These are phyloP conservation scores for Acrocephalus kingi DNA, from an alignment of 2,113 vertebrate genomes.

Conservation along the genomic window DNA sequence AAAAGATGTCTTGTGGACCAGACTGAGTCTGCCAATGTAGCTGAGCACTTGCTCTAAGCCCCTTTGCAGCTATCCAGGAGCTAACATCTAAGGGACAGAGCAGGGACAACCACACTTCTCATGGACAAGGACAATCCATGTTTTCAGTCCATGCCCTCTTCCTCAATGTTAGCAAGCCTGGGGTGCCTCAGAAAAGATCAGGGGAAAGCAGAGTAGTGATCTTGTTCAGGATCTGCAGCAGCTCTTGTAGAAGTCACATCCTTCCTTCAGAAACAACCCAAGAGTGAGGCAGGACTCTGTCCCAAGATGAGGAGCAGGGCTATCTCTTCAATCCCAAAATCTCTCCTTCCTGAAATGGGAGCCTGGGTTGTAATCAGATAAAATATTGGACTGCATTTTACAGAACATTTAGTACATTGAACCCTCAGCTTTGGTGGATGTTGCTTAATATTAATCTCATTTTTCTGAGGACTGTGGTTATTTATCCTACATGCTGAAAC, in stretches of 20 bases:
- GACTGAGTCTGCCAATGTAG: background rate
- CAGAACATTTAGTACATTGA: background rate
- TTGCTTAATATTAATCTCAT: background rate
- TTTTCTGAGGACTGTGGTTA: background rate
- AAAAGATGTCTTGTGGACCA: background rate
- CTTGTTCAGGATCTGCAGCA: background rate
- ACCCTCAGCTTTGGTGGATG: background rate
- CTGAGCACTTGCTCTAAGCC: background rate
- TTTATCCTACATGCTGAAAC: background rate
- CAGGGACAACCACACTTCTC: background rate
- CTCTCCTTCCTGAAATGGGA: background rate
- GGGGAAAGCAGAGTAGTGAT: background rate
- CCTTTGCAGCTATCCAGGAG: background rate
- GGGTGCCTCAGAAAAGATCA: background rate
- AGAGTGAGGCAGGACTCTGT: background rate
- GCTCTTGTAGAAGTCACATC: background rate
- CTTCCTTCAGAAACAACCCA: background rate
- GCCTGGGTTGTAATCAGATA: background rate
- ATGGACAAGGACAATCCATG: background rate
- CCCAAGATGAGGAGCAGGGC: background rate
- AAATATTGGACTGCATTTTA: background rate
- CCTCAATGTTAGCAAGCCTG: background rate
- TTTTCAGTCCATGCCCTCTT: background rate
- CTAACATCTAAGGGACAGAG: background rate
- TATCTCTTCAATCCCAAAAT: background rate